Evolutionary conservation across 1,140 invertebrate genomes (phyloP).

Genomic region (Drosophila truncata): DNA sequence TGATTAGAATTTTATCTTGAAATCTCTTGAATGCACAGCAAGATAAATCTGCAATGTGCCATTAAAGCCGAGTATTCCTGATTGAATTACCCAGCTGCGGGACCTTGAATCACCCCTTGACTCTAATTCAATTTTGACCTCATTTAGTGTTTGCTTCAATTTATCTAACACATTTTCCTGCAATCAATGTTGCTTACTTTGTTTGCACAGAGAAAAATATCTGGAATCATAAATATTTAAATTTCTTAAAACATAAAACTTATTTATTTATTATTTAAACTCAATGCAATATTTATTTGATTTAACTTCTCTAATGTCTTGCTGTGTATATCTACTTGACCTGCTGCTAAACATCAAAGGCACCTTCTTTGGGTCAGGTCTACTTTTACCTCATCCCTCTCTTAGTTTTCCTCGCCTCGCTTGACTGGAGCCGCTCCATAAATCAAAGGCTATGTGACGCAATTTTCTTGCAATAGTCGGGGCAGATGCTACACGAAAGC

Average conservation of each 20-base stretch:
- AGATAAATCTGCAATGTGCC: not conserved
- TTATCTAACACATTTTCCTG: constrained; percentile 22
- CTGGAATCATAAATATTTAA: too few relatives aligned
- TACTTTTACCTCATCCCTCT: not conserved
- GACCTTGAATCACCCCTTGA: constrained; percentile 30
- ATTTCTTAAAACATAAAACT: not conserved
- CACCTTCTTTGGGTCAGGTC: constrained; percentile 27
- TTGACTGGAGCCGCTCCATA: constrained; percentile 47
- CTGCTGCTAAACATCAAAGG: constrained; percentile 27
- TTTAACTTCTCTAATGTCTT: not conserved
- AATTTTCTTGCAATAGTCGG: constrained; percentile 44
- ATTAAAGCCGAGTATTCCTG: constrained; percentile 18
- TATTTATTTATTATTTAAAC: not conserved
- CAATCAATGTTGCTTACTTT: constrained; percentile 29
- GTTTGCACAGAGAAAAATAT: constrained; percentile 7
- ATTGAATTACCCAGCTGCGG: constrained; percentile 26
- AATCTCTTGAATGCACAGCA: constrained; percentile 18
- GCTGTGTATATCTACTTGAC: constrained; percentile 12
- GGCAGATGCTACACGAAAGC: constrained; percentile 44
- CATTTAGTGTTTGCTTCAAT: constrained; percentile 41
- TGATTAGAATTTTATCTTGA: constrained; percentile 28
- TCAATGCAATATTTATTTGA: too few relatives aligned
- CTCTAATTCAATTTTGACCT: constrained; percentile 48
- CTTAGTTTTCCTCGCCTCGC: constrained; percentile 4
- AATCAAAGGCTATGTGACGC: constrained; percentile 61